Conservation (phyloP, 1,140 invertebrate species). For the Aphelinus certus region DNA sequence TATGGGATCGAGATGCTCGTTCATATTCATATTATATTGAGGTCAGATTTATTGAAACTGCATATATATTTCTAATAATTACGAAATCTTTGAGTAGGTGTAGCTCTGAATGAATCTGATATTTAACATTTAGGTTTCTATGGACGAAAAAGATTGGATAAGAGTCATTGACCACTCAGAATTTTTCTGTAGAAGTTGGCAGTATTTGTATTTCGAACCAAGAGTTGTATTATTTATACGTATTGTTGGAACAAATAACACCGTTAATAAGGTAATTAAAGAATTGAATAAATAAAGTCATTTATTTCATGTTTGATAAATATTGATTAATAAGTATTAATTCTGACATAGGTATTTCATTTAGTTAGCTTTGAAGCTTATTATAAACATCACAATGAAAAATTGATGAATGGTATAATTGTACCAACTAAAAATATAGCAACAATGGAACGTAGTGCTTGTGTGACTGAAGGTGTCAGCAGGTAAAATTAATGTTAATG, state of each 20-base stretch:
- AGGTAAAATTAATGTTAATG: conserved; percentile 60
- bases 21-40: conserved; percentile 98
- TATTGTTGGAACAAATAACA: conserved; percentile 94
- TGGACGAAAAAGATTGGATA: conserved; percentile 96
- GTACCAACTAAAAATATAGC: conserved; percentile 93
- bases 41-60: conserved; percentile 45
- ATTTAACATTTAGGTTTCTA: conserved; percentile 74
- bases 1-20: conserved; percentile 94
- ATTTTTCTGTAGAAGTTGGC: conserved; percentile 95
- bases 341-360: conserved; percentile 82
- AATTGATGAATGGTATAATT: conserved; percentile 81
- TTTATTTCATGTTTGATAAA: conserved; percentile 15
- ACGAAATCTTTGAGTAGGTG: no score
- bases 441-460: conserved; percentile 85
- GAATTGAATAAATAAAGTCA: not conserved
- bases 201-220: conserved; percentile 91
- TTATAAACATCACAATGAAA: conserved; percentile 81
- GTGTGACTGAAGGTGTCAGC: conserved; percentile 91
- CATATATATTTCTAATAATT: no score
- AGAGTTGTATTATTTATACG: conserved; percentile 90
- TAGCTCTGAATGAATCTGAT: not conserved
- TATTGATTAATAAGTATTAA: conserved; percentile 26
- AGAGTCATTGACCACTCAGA: conserved; percentile 90
- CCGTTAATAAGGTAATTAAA: conserved; percentile 82
- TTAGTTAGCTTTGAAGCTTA: conserved; percentile 90